These are phyloP conservation scores for Spheniscus mendiculus DNA, from an alignment of 2,113 vertebrate genomes.

Conservation along the genomic window DNA sequence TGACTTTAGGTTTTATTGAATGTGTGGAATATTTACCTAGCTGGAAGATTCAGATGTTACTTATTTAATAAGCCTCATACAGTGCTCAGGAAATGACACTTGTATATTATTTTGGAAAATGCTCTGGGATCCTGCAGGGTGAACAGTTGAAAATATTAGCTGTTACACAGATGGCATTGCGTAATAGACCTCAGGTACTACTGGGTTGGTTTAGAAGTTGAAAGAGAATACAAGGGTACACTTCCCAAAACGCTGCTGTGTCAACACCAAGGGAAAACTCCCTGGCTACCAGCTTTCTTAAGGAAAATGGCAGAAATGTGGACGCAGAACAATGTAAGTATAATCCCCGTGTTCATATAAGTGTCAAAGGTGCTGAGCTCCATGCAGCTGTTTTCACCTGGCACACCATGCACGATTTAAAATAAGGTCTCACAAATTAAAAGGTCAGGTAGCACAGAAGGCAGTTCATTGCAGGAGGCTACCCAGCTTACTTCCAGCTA, in stretches of 20 bases:
- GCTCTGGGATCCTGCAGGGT: neutral
- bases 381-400: neutral
- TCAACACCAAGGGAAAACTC: neutral
- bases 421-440: neutral
- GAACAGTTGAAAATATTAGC: neutral
- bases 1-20: neutral
- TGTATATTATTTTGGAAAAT: neutral
- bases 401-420: neutral
- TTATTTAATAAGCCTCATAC: neutral
- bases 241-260: neutral
- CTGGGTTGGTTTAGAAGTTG: neutral
- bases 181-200: neutral
- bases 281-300: neutral
- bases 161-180: neutral
- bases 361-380: rapidly evolving
- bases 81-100: neutral
- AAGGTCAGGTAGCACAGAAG: neutral
- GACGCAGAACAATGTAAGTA: neutral
- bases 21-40: slow-evolving; percentile 1
- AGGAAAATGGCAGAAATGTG: neutral
- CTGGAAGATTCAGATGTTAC: neutral
- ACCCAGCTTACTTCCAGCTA: neutral
- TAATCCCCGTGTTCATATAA: neutral
- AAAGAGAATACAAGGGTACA: neutral
- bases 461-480: neutral